Base-by-base conservation (phyloP, 2,797 vertebrate species). In the Geotrypetes seraphini region DNA sequence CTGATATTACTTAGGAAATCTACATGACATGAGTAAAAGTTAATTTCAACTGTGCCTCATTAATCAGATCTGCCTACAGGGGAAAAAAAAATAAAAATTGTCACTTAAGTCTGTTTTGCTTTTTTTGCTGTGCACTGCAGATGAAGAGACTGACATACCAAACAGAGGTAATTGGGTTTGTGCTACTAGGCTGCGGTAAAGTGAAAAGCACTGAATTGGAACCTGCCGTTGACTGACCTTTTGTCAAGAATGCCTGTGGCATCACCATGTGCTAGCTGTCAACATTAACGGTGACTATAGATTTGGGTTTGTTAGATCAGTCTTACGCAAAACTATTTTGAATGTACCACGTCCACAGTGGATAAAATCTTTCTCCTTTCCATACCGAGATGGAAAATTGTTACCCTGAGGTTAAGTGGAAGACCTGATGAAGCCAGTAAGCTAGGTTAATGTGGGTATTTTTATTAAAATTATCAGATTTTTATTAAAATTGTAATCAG, bases 11-110 rank as follows among this genome's bases (percentile, higher is more conserved):
- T 66, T 0, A 0, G 26, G 33, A 64, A 69, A 61, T 60, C 22
- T 40, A 44, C 24, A 22, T 71, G 61, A 66, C 26, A 10, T 27
- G 40, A 43, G 38, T 33, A 61, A 64, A 66, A 50, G 58, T 66
- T 71, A 60, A 73, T 75, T 73, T 73, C 57, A 64, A 32, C 17
- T 28, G 21, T 71, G 62, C 50, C 59, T 81, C 70, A 74, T 77
- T 75, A 78, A 77, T 77, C 65, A 68, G 47, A 53, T 64, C 38
- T 60, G 56, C 69, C 34, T n/a, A n/a, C n/a, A 31, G 34, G 28
- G 69, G 53, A 66, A 64, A 60, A 45, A 41, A 55, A 66, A 50
- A 22, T 53, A 45, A 41, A 55, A 66, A 50, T 22, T 53, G 49
- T 63, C 66, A 67, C 52, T 51, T 49, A 57, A 43, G 42, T 62